A percentile compares a stretch with the other conserved stretches of the same genome.
Conservation (phyloP, 2,113 vertebrate species). For the Xyliphius kryptos region DNA sequence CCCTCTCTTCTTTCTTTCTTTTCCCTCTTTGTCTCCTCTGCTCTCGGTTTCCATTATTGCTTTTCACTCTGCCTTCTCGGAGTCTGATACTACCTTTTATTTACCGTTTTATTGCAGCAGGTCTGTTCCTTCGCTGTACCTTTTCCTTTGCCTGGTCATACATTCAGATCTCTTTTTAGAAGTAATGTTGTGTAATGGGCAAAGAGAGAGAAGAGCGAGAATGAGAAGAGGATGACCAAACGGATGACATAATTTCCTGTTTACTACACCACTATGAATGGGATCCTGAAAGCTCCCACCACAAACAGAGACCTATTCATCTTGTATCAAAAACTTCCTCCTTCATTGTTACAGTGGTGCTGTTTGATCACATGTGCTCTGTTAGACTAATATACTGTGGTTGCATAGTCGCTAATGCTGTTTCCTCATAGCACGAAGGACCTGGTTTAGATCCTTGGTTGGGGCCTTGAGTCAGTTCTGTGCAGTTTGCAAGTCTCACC, state of each 20-base stretch:
- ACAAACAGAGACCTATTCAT: conserved; percentile 12
- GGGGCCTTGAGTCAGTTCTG: no score
- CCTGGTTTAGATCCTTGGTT: no score
- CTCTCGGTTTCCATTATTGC: conserved; percentile 36
- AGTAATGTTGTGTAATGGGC: conserved; percentile 40
- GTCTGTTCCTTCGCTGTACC: no score
- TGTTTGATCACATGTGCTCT: no score
- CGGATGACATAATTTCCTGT: conserved; percentile 57
- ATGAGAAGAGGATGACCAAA: conserved; percentile 24
- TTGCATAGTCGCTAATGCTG: no score
- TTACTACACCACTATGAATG: conserved; percentile 47
- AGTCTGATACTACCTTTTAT: conserved; percentile 25
- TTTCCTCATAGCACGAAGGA: no score
- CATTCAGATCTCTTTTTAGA: no score
- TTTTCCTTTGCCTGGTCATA: no score
- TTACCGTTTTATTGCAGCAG: conserved; percentile 29
- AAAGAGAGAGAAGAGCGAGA: conserved; percentile 26
- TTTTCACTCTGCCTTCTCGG: conserved; percentile 7
- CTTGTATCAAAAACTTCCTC: conserved; percentile 6
- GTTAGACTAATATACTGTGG: no score
- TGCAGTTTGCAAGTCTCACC: no score
- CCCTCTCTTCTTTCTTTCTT: conserved; percentile 39
- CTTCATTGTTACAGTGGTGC: no score
- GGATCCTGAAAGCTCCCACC: conserved; percentile 42
- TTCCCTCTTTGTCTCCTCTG: conserved; percentile 32